Percentiles rank a stretch among this genome's conserved stretches.
phyloP scores from a whole-genome alignment of 2,113 vertebrate genomes.

The Phaethornis superciliosus region DNA sequence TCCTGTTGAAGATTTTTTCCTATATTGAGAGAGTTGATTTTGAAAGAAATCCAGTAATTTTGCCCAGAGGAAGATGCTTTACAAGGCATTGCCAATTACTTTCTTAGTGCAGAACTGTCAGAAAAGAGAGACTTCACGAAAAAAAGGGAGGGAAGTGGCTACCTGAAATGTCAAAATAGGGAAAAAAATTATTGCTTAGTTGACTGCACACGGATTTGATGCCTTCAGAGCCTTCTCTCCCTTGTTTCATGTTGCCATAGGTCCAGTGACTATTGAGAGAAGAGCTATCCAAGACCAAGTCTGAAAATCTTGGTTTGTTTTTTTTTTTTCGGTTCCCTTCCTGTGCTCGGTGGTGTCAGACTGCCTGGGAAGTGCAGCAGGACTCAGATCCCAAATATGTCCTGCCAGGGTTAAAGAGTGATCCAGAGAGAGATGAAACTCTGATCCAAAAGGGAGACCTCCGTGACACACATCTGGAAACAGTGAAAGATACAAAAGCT shows the following conservation, averaged over 20 bases:
- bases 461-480: not conserved
- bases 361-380: not conserved
- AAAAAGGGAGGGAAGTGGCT: not conserved
- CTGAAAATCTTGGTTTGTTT: not conserved
- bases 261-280: not conserved
- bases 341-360: not conserved
- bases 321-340: not conserved
- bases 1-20: not conserved
- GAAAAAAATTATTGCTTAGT: not conserved
- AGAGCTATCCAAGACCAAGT: not conserved
- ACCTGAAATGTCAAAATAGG: not conserved
- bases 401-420: not conserved
- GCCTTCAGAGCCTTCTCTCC: not conserved
- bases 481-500: not conserved
- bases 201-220: not conserved
- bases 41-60: not conserved
- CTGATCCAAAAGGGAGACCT: not conserved
- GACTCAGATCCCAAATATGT: not conserved
- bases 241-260: not conserved
- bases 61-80: not conserved
- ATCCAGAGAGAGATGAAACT: conserved; percentile 1
- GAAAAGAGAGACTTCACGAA: not conserved
- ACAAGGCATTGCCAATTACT: not conserved
- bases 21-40: not conserved
- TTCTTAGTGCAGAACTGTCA: not conserved